Percentiles rank a stretch among this genome's conserved stretches.
Conservation (phyloP, 2,113 vertebrate species). For the Psammodynastes pulverulentus region DNA sequence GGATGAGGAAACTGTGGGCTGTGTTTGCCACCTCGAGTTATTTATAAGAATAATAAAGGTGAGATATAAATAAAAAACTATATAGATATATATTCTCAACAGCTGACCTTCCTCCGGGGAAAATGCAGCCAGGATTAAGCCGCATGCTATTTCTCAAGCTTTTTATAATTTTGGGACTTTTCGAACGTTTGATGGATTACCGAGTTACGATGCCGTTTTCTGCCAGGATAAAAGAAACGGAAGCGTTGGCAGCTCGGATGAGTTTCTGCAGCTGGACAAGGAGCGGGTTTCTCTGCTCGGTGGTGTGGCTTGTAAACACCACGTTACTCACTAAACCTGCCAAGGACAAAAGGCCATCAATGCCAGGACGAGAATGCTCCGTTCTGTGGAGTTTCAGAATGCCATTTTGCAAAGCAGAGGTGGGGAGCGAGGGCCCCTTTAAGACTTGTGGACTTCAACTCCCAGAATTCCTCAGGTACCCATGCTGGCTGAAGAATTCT, state of each 20-base stretch:
- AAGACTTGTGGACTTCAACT: neutral
- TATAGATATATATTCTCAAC: neutral
- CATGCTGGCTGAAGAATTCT: no score
- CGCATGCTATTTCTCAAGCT: neutral
- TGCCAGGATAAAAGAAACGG: constrained; percentile 82
- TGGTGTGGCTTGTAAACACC: constrained; percentile 83
- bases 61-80: no score
- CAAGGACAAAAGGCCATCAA: constrained; percentile 15
- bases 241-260: constrained; percentile 85
- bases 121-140: neutral
- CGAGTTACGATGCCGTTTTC: constrained; percentile 88
- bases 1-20: no score
- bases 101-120: neutral
- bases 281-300: constrained; percentile 81
- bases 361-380: no score
- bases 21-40: no score
- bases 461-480: neutral
- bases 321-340: constrained; percentile 87
- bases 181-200: constrained; percentile 58
- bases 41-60: no score
- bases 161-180: neutral
- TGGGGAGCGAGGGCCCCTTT: neutral
- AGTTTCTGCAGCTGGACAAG: constrained; percentile 83
- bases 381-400: neutral
- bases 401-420: no score